Conservation (phyloP, 2,888 invertebrate genomes). For the Athalia circularis region DNA sequence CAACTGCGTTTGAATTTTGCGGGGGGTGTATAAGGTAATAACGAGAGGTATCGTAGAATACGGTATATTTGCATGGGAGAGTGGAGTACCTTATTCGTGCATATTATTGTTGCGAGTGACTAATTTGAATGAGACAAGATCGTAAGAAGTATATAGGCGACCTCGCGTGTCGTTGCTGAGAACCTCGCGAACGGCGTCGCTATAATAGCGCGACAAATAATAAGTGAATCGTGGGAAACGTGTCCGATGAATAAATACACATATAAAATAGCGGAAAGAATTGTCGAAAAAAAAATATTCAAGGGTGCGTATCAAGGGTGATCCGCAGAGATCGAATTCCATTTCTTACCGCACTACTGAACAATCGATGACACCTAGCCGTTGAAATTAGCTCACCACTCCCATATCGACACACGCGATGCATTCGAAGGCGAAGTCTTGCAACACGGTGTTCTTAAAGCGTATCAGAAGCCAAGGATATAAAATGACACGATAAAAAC, state of each 20-base stretch:
- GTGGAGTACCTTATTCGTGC: neutral
- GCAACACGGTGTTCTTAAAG: neutral
- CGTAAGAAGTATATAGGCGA: constrained; percentile 20
- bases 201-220: neutral
- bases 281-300: constrained; percentile 2
- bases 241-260: neutral
- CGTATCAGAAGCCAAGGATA: constrained; percentile 37
- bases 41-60: neutral
- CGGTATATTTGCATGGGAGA: neutral
- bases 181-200: neutral
- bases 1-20: neutral
- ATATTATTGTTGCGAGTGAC: constrained; percentile 21
- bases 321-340: neutral
- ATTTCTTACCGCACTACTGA: neutral
- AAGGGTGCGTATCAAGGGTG: constrained; percentile 6
- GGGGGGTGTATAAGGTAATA: constrained; percentile 20
- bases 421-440: too few relatives aligned
- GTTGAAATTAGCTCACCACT: constrained; percentile 13
- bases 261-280: too few relatives aligned
- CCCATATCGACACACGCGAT: constrained; percentile 9
- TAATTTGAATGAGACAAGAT: constrained; percentile 41
- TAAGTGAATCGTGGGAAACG: constrained; percentile 40
- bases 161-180: constrained; percentile 29
- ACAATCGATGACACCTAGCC: neutral
- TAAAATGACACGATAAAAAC: too few relatives aligned